These are phyloP conservation scores for Poliocrania exsul DNA, from an alignment of 2,797 vertebrate species.

Conservation along the genomic window DNA sequence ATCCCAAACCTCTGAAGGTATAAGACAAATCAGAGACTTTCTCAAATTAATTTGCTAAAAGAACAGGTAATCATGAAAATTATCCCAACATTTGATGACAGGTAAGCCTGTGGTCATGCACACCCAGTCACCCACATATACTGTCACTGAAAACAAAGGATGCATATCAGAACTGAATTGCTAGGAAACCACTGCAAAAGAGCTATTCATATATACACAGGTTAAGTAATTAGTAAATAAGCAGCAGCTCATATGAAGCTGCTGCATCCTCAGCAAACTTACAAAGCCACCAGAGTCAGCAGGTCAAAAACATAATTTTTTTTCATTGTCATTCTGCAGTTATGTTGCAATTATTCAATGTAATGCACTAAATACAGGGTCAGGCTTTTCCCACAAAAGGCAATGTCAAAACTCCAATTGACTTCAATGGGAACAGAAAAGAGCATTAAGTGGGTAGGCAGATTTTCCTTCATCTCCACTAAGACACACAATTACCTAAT, in stretches of 20 bases:
- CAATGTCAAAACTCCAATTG: neutral
- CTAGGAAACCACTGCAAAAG: constrained; percentile 33
- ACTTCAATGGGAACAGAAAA: neutral
- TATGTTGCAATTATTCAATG: constrained; percentile 37
- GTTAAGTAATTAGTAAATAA: constrained; percentile 64
- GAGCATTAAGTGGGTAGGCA: neutral
- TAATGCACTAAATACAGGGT: constrained; percentile 14
- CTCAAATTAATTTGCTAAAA: constrained; percentile 69
- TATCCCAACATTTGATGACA: constrained; percentile 46
- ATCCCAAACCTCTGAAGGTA: constrained; percentile 61
- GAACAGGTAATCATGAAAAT: constrained; percentile 66
- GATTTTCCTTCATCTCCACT: neutral
- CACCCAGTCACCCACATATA: constrained; percentile 36
- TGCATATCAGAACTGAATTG: constrained; percentile 38
- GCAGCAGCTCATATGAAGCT: constrained; percentile 2
- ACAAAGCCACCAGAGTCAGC: constrained; percentile 46
- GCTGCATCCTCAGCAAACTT: constrained; percentile 40
- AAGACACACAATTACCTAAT: neutral
- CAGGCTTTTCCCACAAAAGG: neutral
- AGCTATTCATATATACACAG: constrained; percentile 18
- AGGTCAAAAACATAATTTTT: constrained; percentile 45
- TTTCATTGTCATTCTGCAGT: constrained; percentile 40
- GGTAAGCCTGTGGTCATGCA: constrained; percentile 37
- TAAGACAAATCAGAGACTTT: constrained; percentile 44
- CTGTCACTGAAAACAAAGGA: constrained; percentile 43